A percentile compares a stretch with the other conserved stretches of the same genome.
These are phyloP conservation scores for Drosophila testacea DNA, from an alignment of 2,888 invertebrate genomes.

Conservation along the genomic window DNA sequence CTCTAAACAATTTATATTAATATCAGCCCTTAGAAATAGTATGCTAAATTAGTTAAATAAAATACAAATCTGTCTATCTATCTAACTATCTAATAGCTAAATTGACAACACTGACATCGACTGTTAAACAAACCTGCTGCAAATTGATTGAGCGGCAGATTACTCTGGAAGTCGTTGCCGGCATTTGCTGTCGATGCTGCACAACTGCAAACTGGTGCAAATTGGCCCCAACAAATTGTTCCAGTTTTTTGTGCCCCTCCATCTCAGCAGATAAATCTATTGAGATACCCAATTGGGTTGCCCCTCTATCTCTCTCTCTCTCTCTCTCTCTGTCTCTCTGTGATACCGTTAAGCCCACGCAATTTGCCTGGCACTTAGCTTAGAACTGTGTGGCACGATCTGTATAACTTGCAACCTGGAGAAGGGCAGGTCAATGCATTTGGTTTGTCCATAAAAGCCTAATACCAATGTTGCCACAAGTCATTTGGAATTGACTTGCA, in stretches of 20 bases:
- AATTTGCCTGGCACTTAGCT: slow-evolving; percentile 32
- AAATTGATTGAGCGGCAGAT: slow-evolving; percentile 76
- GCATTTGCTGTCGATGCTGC: slow-evolving; percentile 25
- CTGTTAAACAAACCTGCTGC: slow-evolving; percentile 68
- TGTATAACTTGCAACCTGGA: slow-evolving; percentile 20
- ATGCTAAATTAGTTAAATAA: too few species aligned
- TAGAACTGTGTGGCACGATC: slow-evolving; percentile 63
- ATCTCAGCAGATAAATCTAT: slow-evolving; percentile 58
- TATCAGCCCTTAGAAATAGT: too few species aligned
- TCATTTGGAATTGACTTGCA: slow-evolving; percentile 31
- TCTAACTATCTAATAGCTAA: not conserved
- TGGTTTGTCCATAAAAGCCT: slow-evolving; percentile 8
- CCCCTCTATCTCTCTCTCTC: not conserved
- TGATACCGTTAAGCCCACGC: slow-evolving; percentile 52
- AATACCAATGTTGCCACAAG: slow-evolving; percentile 28
- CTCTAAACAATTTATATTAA: too few species aligned
- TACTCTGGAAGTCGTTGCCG: slow-evolving; percentile 54
- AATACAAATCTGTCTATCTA: too few species aligned
- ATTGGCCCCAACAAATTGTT: slow-evolving; percentile 69
- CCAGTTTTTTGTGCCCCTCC: slow-evolving; percentile 44
- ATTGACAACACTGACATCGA: slow-evolving; percentile 25
- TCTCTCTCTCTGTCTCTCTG: not conserved
- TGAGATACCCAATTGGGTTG: slow-evolving; percentile 48
- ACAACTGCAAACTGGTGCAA: slow-evolving; percentile 50
- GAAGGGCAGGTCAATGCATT: slow-evolving; percentile 51